A percentile compares a stretch with the other conserved stretches of the same genome.
These are phyloP conservation scores for Epinotia nisella DNA, from an alignment of 2,888 invertebrate genomes.

Conservation along the genomic window DNA sequence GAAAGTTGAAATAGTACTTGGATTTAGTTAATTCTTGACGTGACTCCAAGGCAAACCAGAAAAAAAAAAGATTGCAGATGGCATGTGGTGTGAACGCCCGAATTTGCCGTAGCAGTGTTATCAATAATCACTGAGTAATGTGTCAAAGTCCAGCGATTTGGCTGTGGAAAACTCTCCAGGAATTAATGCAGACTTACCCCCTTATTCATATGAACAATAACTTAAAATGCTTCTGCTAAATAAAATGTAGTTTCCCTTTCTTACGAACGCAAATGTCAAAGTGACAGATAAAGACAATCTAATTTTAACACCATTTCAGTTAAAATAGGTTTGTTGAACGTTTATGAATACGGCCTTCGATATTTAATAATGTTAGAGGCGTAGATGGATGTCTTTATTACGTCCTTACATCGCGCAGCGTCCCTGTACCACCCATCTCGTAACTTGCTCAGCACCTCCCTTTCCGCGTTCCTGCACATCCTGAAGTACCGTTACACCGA, in stretches of 20 bases:
- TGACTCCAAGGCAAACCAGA: neutral
- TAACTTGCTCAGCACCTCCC: conserved; percentile 22
- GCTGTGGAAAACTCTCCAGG: neutral
- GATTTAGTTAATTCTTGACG: neutral
- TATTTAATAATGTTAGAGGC: neutral
- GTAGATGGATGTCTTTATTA: conserved; percentile 5
- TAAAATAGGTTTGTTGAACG: too few relatives aligned
- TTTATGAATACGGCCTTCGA: too few relatives aligned
- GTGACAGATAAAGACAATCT: too few relatives aligned
- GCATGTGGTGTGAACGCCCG: too few relatives aligned
- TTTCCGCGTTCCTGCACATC: conserved; percentile 36
- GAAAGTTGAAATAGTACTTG: neutral
- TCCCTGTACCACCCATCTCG: neutral
- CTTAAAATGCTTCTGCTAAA: too few relatives aligned
- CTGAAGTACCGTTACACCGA: conserved; percentile 24
- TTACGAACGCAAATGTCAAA: too few relatives aligned
- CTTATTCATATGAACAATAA: too few relatives aligned
- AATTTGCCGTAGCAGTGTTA: too few relatives aligned
- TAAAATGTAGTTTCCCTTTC: too few relatives aligned
- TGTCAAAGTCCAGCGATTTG: neutral
- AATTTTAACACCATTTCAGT: too few relatives aligned
- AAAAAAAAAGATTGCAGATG: too few relatives aligned
- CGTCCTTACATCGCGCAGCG: conserved; percentile 6
- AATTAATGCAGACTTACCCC: neutral
- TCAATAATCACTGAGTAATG: neutral